phyloP scores from a whole-genome alignment of 2,888 invertebrate genomes.

The Acronicta leporina region DNA sequence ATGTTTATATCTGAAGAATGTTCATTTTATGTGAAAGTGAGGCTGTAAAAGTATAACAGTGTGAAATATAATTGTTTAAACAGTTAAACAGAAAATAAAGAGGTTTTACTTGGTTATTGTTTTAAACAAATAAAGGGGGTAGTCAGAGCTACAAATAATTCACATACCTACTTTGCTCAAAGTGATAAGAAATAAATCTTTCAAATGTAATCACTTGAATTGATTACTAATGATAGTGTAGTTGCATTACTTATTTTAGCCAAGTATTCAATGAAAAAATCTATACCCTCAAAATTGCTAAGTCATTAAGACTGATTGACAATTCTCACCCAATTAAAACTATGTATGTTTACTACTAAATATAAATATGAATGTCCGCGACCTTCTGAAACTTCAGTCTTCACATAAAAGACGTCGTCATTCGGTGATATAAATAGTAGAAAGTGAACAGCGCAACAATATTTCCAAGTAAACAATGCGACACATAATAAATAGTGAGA shows the following conservation, averaged over 20 bases:
- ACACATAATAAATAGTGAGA: constrained; percentile 58
- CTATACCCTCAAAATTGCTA: constrained; percentile 30
- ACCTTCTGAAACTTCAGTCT: constrained; percentile 47
- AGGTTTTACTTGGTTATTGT: too few species aligned
- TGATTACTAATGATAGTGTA: too few species aligned
- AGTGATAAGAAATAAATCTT: too few species aligned
- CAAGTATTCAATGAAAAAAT: not conserved
- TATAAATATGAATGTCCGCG: constrained; percentile 38
- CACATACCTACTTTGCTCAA: too few species aligned
- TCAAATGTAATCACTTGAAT: too few species aligned
- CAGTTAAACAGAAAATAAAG: too few species aligned
- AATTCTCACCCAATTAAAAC: constrained; percentile 27
- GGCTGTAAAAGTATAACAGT: constrained; percentile 8
- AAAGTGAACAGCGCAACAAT: constrained; percentile 58
- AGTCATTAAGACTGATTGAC: constrained; percentile 25
- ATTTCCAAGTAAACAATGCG: constrained; percentile 48
- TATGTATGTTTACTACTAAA: constrained; percentile 21
- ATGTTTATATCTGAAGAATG: not conserved
- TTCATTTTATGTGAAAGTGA: constrained; percentile 11
- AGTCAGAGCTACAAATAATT: too few species aligned
- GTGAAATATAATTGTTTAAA: constrained; percentile 1
- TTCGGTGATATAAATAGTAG: constrained; percentile 64
- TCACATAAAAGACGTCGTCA: constrained; percentile 48
- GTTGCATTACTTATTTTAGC: too few species aligned
- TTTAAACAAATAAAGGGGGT: too few species aligned